These are phyloP conservation scores for Drosophila falleni DNA, from an alignment of 2,888 invertebrate species.

Conservation along the genomic window DNA sequence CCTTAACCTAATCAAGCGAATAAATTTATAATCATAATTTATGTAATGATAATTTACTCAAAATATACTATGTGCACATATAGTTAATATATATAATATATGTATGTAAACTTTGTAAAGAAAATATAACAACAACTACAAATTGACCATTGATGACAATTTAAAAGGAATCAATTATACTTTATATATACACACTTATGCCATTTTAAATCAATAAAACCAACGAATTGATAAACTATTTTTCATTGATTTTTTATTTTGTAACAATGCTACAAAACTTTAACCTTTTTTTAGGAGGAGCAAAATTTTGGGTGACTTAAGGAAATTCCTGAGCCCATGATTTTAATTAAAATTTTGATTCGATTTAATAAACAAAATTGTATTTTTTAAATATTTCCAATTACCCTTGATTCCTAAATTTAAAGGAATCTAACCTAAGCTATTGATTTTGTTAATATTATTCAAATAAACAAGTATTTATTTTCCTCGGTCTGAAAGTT, in stretches of 20 bases:
- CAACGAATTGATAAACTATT: slow-evolving; percentile 7
- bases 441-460: too few relatives aligned
- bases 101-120: slow-evolving; percentile 32
- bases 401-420: too few relatives aligned
- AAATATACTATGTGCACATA: slow-evolving; percentile 39
- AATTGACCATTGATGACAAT: slow-evolving; percentile 12
- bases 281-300: too few relatives aligned
- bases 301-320: too few relatives aligned
- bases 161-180: slow-evolving; percentile 25
- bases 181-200: slow-evolving; percentile 22
- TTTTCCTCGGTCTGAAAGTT: too few relatives aligned
- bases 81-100: slow-evolving; percentile 24
- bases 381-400: too few relatives aligned
- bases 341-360: too few relatives aligned
- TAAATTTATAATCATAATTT: slow-evolving; percentile 32
- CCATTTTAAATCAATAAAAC: slow-evolving; percentile 24
- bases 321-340: too few relatives aligned
- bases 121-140: slow-evolving; percentile 6
- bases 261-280: too few relatives aligned
- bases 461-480: too few relatives aligned
- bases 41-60: slow-evolving; percentile 37
- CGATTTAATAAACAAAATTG: too few relatives aligned
- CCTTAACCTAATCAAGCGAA: slow-evolving; percentile 31
- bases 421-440: too few relatives aligned
- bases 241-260: neutral